These are phyloP conservation scores for Eulemur rufifrons DNA, from an alignment of 2,113 vertebrate species.

Conservation along the genomic window DNA sequence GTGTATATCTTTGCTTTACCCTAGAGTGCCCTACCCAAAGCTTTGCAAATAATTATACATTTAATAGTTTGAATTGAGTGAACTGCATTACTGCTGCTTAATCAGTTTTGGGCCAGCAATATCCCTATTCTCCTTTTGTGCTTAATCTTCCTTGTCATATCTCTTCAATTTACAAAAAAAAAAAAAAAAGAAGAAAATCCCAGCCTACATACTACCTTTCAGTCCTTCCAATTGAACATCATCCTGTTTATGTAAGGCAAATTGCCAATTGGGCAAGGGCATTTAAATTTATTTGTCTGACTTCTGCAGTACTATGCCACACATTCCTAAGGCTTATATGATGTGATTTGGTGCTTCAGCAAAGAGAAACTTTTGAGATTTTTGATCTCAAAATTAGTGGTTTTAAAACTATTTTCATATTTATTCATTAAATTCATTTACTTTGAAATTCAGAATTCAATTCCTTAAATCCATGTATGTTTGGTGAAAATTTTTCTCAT, in stretches of 20 bases:
- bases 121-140: not conserved
- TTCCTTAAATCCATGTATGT: not conserved
- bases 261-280: not conserved
- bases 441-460: not conserved
- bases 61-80: not conserved
- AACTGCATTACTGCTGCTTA: not conserved
- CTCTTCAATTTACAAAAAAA: not conserved
- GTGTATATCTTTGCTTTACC: not conserved
- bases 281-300: not conserved
- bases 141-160: not conserved
- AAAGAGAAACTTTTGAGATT: not conserved
- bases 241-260: conserved; percentile 42
- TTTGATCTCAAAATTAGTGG: not conserved
- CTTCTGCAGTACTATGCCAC: not conserved
- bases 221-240: not conserved
- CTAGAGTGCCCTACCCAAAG: not conserved
- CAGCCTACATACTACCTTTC: not conserved
- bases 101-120: not conserved
- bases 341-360: not conserved
- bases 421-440: not conserved
- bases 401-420: not conserved
- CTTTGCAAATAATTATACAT: not conserved
- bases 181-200: not conserved
- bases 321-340: not conserved
- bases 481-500: not conserved